Evolutionary conservation across 2,113 vertebrate genomes (phyloP), one percentile per base, ranked within the genome.

Genomic region (Desmodus rotundus): DNA sequence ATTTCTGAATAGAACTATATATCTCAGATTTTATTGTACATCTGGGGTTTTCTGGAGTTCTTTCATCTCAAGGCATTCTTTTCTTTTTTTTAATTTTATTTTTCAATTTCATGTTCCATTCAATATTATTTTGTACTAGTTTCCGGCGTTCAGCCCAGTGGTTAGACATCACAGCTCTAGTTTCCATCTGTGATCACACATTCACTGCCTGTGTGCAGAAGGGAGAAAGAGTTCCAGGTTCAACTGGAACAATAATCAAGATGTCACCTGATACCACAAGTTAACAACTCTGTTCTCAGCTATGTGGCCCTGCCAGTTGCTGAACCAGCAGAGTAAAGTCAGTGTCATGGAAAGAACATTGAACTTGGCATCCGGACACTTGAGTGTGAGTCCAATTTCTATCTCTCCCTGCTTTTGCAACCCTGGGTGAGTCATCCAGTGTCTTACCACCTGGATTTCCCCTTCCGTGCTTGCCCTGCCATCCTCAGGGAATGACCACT

Each of bases 181-280:
- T 95, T 91, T 89, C 74, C 77, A 67, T 86, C 12, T 33, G 52
- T 76, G 16, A 74, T 43, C 54, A 52, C 12, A 19, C 63, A 36
- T 26, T 87, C 73, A 26, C 41, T 82, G 92, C 76, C 89, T 81
- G 72, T 28, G 47, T 45, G 81, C 54, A 88, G 76, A 86, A 80
- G 19, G 56, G 74, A 94, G 92, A 67, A 31, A 82, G 65, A 56
- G 11, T 87, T 78, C 92, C 93, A 87, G 73, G 68, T 96, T 84
- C 97, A 45, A 84, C 82, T 97, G 96, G 97, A 97, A 97, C 96
- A 96, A 94, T 94, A 43, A 92, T 90, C 91, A 54, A 90, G 61
- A 88, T 93, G 97, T 97, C 97, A 97, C 93, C 94, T 73, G 96
- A 98, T 96, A 95, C 97, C 78, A 33, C 87, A 56, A 43, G 92